Percentiles rank a stretch among this genome's conserved stretches.
Evolutionary conservation across 1,140 invertebrate genomes (phyloP).

Genomic region (Latrodectus geometricus): DNA sequence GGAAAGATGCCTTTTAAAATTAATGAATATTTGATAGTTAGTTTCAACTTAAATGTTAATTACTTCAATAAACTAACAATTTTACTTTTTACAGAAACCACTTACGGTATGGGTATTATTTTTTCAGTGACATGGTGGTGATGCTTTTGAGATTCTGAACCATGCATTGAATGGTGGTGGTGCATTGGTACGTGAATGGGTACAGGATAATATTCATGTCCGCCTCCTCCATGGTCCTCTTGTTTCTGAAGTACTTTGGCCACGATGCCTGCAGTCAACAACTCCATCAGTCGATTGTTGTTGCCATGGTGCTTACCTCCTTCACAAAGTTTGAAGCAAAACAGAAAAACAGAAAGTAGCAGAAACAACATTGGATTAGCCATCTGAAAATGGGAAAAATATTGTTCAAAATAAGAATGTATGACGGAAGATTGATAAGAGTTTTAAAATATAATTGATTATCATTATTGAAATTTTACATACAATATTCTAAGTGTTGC

Average conservation of each 20-base stretch:
- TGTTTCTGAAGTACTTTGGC: slow-evolving; percentile 53
- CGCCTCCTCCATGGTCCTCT: slow-evolving; percentile 28
- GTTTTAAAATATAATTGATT: no score
- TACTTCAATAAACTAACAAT: not conserved
- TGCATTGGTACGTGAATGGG: slow-evolving; percentile 24
- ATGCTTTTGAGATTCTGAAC: not conserved
- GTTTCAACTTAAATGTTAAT: not conserved
- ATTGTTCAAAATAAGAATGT: no score
- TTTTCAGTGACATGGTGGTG: slow-evolving; percentile 49
- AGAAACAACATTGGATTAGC: no score
- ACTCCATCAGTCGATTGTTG: slow-evolving; percentile 38
- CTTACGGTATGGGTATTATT: slow-evolving; percentile 56
- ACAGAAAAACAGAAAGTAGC: not conserved
- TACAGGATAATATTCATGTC: slow-evolving; percentile 31
- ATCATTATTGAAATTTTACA: no score
- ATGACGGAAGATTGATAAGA: no score
- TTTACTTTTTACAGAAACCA: no score
- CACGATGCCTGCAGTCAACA: slow-evolving; percentile 47
- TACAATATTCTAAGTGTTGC: no score
- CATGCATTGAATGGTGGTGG: not conserved
- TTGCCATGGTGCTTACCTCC: not conserved
- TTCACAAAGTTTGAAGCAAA: not conserved
- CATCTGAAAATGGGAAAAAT: no score
- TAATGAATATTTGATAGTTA: not conserved
- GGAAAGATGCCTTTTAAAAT: no score